These are phyloP conservation scores for Listronotus oregonensis DNA, from an alignment of 1,140 invertebrate species.

Conservation along the genomic window DNA sequence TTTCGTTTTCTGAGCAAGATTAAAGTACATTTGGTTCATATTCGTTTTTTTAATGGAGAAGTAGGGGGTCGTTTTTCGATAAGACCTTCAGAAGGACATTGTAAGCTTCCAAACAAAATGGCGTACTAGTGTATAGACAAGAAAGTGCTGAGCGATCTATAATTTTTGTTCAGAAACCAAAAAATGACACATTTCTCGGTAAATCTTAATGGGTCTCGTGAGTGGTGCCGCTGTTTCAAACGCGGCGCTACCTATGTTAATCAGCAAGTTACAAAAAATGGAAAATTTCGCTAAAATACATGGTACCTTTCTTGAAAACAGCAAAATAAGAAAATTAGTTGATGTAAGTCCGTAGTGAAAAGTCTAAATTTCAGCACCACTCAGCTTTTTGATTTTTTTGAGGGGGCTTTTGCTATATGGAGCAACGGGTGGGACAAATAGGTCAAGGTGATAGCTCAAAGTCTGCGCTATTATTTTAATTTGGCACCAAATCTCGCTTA, in stretches of 20 bases:
- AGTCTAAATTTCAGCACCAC: constrained; percentile 6
- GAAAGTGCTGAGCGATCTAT: constrained; percentile 1
- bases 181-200: constrained; percentile 17
- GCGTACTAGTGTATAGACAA: constrained; percentile 26
- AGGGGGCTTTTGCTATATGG: not conserved
- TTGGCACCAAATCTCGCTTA: constrained; percentile 21
- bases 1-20: not conserved
- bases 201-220: constrained; percentile 6
- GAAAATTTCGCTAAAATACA: constrained; percentile 25
- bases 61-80: not conserved
- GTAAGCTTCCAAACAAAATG: constrained; percentile 20
- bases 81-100: constrained; percentile 21
- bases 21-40: not conserved
- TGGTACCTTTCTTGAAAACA: constrained; percentile 20
- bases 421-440: constrained; percentile 5
- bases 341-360: constrained; percentile 29
- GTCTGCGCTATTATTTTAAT: constrained; percentile 17
- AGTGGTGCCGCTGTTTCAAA: constrained; percentile 16
- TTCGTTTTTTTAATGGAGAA: not conserved
- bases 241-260: constrained; percentile 7
- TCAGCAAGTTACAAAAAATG: constrained; percentile 15
- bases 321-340: constrained; percentile 21
- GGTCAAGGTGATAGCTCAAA: constrained; percentile 11
- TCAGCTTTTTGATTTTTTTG: not conserved
- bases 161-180: constrained; percentile 6